Conservation (phyloP, 2,888 invertebrate genomes). For the Hyposoter dolosus region DNA sequence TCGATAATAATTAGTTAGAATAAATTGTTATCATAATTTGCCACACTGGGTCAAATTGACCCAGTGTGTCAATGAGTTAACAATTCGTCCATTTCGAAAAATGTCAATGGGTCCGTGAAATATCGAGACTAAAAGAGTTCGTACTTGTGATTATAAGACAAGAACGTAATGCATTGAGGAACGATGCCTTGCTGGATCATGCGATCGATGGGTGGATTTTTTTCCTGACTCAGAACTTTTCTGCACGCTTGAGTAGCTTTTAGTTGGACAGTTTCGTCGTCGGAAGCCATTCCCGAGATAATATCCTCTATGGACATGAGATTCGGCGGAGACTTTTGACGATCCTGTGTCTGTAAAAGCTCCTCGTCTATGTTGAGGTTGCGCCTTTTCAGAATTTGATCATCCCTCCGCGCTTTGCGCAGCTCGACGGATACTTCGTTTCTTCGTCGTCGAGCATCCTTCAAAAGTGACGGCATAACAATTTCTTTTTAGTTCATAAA, state of each 20-base stretch:
- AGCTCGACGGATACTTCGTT: constrained; percentile 96
- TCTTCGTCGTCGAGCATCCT: constrained; percentile 96
- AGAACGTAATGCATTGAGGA: constrained; percentile 92
- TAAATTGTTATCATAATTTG: no score
- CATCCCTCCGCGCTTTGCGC: constrained; percentile 96
- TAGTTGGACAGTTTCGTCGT: constrained; percentile 88
- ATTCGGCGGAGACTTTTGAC: constrained; percentile 82
- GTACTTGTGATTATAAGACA: constrained; percentile 91
- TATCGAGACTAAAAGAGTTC: constrained; percentile 70
- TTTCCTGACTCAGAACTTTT: constrained; percentile 94
- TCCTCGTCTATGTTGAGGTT: constrained; percentile 89
- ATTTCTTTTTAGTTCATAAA: constrained; percentile 25
- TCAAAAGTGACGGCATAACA: constrained; percentile 18
- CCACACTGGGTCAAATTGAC: no score
- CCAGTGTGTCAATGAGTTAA: no score
- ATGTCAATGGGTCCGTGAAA: background rate
- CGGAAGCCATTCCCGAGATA: constrained; percentile 89
- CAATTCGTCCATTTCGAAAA: background rate
- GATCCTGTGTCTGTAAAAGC: constrained; percentile 83
- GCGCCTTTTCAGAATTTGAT: constrained; percentile 95
- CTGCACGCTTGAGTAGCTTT: constrained; percentile 93
- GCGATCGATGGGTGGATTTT: constrained; percentile 95
- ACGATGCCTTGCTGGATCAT: constrained; percentile 95
- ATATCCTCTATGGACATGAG: constrained; percentile 90
- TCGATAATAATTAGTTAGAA: background rate